Evolutionary conservation across 1,140 invertebrate species (phyloP).

Genomic region (Drosophila punjabiensis): DNA sequence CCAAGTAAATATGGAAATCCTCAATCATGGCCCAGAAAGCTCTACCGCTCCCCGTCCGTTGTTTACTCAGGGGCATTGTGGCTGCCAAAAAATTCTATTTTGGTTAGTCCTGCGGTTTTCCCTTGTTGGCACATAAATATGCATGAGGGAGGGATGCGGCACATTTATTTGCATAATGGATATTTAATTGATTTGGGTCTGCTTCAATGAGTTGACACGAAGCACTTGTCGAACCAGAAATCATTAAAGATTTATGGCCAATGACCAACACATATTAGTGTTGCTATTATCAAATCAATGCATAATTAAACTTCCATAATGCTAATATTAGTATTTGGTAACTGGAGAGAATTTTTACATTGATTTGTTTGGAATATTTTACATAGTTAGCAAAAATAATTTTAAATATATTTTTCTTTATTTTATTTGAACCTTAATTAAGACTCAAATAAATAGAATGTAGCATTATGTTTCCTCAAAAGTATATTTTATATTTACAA

Average conservation of each 20-base stretch:
- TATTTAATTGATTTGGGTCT: conserved; percentile 51
- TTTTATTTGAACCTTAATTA: not conserved
- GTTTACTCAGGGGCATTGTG: conserved; percentile 43
- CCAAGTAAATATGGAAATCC: conserved; percentile 44
- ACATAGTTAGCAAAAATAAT: no score
- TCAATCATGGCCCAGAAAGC: conserved; percentile 29
- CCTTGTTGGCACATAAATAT: conserved; percentile 35
- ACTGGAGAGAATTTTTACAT: not conserved
- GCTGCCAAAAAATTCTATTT: conserved; percentile 49
- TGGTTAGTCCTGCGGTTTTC: conserved; percentile 41
- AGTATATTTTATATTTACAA: not conserved
- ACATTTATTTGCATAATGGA: conserved; percentile 42
- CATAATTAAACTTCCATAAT: conserved; percentile 4
- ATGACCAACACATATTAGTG: conserved; percentile 13
- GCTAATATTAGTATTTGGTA: not conserved
- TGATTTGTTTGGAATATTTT: no score
- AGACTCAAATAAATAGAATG: not conserved
- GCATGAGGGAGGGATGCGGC: conserved; percentile 31
- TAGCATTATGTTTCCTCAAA: not conserved
- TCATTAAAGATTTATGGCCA: conserved; percentile 31
- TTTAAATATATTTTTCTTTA: not conserved
- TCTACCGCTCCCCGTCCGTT: not conserved
- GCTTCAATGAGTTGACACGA: conserved; percentile 32
- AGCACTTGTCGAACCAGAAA: conserved; percentile 19
- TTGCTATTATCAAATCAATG: conserved; percentile 10